These are phyloP conservation scores for Anableps anableps DNA, from an alignment of 2,797 vertebrate genomes.

Conservation along the genomic window DNA sequence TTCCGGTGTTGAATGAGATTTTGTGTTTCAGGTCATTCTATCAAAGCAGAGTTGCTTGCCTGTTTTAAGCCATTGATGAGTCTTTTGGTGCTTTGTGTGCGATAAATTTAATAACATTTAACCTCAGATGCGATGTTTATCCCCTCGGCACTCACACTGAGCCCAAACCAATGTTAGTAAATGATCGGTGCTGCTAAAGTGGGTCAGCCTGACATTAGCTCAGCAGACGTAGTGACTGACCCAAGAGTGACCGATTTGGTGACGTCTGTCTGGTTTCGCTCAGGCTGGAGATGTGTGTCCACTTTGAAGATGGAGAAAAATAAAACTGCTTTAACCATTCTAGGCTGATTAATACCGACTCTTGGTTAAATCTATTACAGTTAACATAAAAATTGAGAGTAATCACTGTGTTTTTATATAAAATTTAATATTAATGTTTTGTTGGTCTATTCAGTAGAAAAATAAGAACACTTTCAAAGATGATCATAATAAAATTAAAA, in stretches of 20 bases:
- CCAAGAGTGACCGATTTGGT: constrained; percentile 33
- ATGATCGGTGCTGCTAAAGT: constrained; percentile 29
- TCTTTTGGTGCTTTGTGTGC: constrained; percentile 22
- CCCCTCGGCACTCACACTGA: constrained; percentile 11
- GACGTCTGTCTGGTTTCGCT: constrained; percentile 28
- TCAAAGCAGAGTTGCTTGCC: constrained; percentile 6
- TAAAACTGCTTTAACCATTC: background rate
- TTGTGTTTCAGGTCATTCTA: constrained; percentile 16
- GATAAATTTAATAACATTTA: constrained; percentile 44
- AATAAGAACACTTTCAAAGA: background rate
- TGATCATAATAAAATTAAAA: background rate
- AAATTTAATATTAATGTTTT: background rate
- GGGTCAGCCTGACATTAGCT: constrained; percentile 42
- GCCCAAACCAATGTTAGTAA: constrained; percentile 29
- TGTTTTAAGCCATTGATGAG: constrained; percentile 20
- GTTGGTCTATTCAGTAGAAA: background rate
- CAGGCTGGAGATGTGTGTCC: background rate
- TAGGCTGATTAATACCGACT: background rate
- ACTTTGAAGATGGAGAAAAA: background rate
- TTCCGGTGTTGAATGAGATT: background rate
- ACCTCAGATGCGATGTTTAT: constrained; percentile 17
- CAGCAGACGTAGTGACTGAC: constrained; percentile 34
- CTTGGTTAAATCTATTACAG: background rate
- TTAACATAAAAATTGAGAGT: background rate
- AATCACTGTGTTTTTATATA: background rate